Evolutionary conservation across 1,140 invertebrate genomes (phyloP).

Genomic region (Drosophila santomea): DNA sequence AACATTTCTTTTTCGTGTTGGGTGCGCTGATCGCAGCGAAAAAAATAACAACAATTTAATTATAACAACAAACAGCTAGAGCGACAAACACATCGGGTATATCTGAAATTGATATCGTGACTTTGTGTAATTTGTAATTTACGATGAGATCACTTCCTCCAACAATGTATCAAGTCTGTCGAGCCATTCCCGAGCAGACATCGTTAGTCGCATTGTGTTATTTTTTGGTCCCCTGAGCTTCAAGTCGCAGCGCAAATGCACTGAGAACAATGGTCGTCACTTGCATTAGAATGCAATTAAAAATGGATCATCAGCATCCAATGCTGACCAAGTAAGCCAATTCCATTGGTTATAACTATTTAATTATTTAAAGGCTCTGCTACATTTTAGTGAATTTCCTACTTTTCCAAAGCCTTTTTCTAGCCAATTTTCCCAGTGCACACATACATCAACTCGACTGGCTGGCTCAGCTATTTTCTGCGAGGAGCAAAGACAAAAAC

Average conservation of each 20-base stretch:
- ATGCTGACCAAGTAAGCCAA: neutral
- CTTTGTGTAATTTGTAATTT: slow-evolving; percentile 84
- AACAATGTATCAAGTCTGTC: slow-evolving; percentile 63
- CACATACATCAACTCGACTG: slow-evolving; percentile 68
- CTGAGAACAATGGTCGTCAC: slow-evolving; percentile 3
- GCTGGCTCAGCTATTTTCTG: slow-evolving; percentile 30
- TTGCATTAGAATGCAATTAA: neutral
- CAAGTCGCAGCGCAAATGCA: slow-evolving; percentile 24
- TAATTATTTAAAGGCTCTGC: neutral
- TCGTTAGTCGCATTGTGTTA: slow-evolving; percentile 48
- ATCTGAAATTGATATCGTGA: slow-evolving; percentile 83
- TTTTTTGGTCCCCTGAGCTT: slow-evolving; percentile 56
- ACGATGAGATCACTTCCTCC: slow-evolving; percentile 82
- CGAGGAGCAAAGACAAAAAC: slow-evolving; percentile 15
- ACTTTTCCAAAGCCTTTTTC: neutral
- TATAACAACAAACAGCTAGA: slow-evolving; percentile 62
- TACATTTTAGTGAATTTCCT: neutral
- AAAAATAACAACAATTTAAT: slow-evolving; percentile 62
- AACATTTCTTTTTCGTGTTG: slow-evolving; percentile 40
- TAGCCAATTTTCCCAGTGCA: neutral
- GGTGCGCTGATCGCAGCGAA: slow-evolving; percentile 34
- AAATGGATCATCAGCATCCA: too few species aligned
- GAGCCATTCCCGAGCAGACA: slow-evolving; percentile 17
- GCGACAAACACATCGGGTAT: slow-evolving; percentile 61
- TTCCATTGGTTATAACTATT: neutral